phyloP scores from a whole-genome alignment of 2,888 invertebrate genomes.

The Ceriagrion tenellum region DNA sequence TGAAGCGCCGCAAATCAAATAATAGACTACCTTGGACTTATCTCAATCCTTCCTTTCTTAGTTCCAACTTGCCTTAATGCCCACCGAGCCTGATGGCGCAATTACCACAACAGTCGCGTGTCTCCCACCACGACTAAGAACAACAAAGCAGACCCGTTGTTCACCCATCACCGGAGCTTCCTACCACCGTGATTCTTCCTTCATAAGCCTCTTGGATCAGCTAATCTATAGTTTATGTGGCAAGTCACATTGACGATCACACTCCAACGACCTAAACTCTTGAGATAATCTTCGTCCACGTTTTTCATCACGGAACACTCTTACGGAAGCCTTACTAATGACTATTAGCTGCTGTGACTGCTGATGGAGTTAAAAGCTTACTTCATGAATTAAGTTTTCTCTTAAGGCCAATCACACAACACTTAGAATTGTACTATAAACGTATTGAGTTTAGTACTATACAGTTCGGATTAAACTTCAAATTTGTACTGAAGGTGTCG shows the following conservation, averaged over 20 bases:
- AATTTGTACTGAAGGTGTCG: no score
- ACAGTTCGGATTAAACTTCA: no score
- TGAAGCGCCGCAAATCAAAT: not conserved
- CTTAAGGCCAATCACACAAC: no score
- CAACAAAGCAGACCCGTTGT: not conserved
- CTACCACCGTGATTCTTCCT: not conserved
- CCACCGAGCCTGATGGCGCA: not conserved
- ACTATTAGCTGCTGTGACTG: no score
- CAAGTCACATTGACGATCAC: not conserved
- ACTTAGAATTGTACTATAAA: no score
- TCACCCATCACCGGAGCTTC: not conserved
- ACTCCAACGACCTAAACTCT: not conserved
- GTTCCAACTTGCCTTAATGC: not conserved
- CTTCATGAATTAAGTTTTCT: no score
- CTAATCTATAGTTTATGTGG: not conserved
- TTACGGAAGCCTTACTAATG: no score
- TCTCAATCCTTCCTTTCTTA: not conserved
- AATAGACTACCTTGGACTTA: not conserved
- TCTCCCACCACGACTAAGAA: not conserved
- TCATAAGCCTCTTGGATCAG: not conserved
- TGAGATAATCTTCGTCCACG: not conserved
- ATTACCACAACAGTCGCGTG: not conserved
- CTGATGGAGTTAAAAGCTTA: no score
- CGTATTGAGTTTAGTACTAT: no score
- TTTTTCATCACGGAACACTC: not conserved